Conservation (phyloP, 2,888 invertebrate species). For the Mythimna impura region DNA sequence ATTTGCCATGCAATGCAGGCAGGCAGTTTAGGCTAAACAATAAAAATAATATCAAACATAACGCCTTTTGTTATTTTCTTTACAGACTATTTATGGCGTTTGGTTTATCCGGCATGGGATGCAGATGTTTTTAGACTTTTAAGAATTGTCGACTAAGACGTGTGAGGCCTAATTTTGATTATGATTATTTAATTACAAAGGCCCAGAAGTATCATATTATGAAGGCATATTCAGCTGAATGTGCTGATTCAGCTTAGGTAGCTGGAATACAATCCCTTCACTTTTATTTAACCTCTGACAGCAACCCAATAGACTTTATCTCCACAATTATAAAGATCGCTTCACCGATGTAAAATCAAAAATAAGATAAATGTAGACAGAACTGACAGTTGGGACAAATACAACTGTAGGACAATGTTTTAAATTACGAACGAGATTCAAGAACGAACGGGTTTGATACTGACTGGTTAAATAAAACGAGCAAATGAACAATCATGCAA, state of each 20-base stretch:
- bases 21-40: no score
- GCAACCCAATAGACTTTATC: no score
- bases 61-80: no score
- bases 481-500: slow-evolving; percentile 30
- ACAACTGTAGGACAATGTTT: background rate
- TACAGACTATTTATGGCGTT: no score
- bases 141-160: background rate
- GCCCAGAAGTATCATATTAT: background rate
- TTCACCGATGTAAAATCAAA: no score
- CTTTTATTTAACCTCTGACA: no score
- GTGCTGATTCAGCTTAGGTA: background rate
- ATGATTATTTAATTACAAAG: background rate
- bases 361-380: background rate
- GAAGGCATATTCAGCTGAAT: no score
- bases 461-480: slow-evolving; percentile 18
- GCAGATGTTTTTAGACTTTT: no score
- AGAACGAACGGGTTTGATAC: background rate
- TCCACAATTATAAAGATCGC: no score
- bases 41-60: no score
- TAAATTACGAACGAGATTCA: slow-evolving; percentile 18
- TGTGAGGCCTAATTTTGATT: background rate
- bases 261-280: background rate
- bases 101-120: no score
- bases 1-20: no score
- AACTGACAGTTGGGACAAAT: background rate